Evolutionary conservation across 2,888 invertebrate genomes (phyloP).

Genomic region (Willowsia nigromaculata): DNA sequence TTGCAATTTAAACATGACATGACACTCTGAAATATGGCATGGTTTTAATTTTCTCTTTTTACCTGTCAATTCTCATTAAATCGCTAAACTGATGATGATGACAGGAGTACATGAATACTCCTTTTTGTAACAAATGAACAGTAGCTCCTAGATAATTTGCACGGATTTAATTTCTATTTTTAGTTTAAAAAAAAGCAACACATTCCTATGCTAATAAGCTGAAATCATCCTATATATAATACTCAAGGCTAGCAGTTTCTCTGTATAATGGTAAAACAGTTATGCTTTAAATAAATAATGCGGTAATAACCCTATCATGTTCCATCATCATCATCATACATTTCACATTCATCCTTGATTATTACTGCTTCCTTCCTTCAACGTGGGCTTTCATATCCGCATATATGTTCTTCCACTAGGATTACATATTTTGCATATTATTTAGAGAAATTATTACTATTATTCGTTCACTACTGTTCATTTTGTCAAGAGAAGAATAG

Average conservation of each 20-base stretch:
- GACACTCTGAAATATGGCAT: neutral
- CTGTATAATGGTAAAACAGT: neutral
- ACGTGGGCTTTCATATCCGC: no score
- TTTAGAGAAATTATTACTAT: neutral
- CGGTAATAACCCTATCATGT: neutral
- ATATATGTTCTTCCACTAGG: neutral
- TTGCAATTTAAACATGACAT: neutral
- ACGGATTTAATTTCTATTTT: neutral
- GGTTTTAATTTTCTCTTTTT: neutral
- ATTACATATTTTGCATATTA: neutral
- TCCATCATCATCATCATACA: neutral
- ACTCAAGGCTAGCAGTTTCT: no score
- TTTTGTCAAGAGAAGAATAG: neutral
- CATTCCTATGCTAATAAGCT: neutral
- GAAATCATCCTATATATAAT: neutral
- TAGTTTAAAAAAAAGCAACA: neutral
- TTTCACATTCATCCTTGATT: neutral
- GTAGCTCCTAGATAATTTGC: conserved; percentile 1
- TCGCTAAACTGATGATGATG: neutral
- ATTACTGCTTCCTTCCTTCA: conserved; percentile 14
- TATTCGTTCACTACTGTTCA: neutral
- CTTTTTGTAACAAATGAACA: neutral
- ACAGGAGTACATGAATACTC: neutral
- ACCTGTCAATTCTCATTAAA: conserved; percentile 34
- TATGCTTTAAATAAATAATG: neutral